Base-by-base conservation (phyloP, 92 coral and sea anemone genomes). In the Bergia sp. region DNA sequence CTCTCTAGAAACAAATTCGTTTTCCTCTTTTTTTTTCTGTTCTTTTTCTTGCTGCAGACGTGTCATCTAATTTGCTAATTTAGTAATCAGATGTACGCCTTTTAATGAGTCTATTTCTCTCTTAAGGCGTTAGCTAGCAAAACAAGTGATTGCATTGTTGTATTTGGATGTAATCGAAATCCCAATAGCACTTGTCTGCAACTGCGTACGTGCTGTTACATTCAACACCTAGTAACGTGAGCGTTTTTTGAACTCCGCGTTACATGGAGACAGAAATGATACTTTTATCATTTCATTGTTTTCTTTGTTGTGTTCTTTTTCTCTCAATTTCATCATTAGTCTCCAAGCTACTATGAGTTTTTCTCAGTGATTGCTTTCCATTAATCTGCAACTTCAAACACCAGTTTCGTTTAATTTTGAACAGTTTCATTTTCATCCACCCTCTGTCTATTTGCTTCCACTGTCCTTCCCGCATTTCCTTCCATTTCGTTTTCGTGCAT, bases 51-150 rank as follows among this genome's bases (percentile, higher is more conserved):
- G 61, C 8, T 11, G 65, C 82, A 79, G 37, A 79, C 41, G 55
- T 29, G 66, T 44, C 37, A 45, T 21, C 53, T 36, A 79, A 21
- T 79, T 82, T 40, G 86, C 44, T 69, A 84, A 71, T 84, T 69
- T 49, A 45, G 61, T 71, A 3, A 7, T 84, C 69, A 84, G 61
- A 61, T 71, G 49, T 38, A 40, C 42, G 65, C 18, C 2, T 4
- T 53, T 2, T 69, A 47, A 69, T 18, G 64, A 67, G 29, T 69
- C 77, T 7, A 13, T 84, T 41, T 69, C 65, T 84, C 79, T 18
- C 37, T 29, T 12, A 69, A 73, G 87, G 87, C 43, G 79, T 72
- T 45, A 71, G 78, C 38, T 84, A 71, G 78, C 77, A 71, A 45
- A 45, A 84, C 36, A 69, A 44, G 44, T 15, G 58, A 40, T n/a